phyloP scores from a whole-genome alignment of 2,888 invertebrate species.

The Archips xylosteana region DNA sequence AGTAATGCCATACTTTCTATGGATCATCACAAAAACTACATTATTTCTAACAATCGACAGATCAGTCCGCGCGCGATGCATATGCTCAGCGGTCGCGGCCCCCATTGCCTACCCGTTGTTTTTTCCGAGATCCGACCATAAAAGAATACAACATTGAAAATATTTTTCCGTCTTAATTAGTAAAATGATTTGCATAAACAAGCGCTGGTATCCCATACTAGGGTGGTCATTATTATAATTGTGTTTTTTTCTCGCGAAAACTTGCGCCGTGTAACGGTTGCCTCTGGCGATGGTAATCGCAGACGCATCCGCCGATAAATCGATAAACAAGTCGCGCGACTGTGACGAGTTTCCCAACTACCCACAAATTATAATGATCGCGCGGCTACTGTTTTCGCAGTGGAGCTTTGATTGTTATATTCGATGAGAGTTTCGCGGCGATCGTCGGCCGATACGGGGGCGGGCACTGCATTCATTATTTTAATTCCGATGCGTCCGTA shows the following conservation, averaged over 20 bases:
- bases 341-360: conserved; percentile 76
- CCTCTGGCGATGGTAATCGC: conserved; percentile 72
- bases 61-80: conserved; percentile 62
- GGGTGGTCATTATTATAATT: conserved; percentile 82
- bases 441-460: conserved; percentile 76
- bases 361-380: conserved; percentile 72
- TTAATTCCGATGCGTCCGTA: conserved; percentile 82
- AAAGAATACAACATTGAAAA: conserved; percentile 75
- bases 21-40: conserved; percentile 42
- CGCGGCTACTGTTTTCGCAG: conserved; percentile 70
- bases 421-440: conserved; percentile 69
- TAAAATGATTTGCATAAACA: conserved; percentile 79
- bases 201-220: conserved; percentile 76
- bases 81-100: conserved; percentile 64
- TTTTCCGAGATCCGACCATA: conserved; percentile 64
- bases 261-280: conserved; percentile 75
- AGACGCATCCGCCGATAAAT: conserved; percentile 80
- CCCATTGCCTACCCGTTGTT: conserved; percentile 57
- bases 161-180: conserved; percentile 80
- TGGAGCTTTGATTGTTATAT: conserved; percentile 69
- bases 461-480: conserved; percentile 75
- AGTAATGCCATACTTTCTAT: conserved; percentile 47
- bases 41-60: conserved; percentile 52
- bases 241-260: conserved; percentile 76
- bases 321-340: conserved; percentile 77